A percentile compares a stretch with the other conserved stretches of the same genome.
Conservation (phyloP, 2,888 invertebrate species). For the Mythimna vitellina region DNA sequence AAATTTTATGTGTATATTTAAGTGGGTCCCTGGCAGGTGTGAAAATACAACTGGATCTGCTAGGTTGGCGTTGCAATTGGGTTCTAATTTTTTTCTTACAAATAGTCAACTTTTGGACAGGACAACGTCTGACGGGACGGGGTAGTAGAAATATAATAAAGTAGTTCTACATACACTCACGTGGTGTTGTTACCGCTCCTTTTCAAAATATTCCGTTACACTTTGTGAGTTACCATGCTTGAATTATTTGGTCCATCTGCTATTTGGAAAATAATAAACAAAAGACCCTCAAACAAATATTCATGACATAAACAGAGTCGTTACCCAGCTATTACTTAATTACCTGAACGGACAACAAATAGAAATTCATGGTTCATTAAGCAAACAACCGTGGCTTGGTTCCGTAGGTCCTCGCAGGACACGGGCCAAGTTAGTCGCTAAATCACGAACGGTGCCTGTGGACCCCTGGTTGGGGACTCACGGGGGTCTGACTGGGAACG, state of each 20-base stretch:
- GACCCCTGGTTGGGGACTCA: constrained; percentile 75
- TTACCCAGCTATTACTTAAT: constrained; percentile 81
- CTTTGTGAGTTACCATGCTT: too few relatives aligned
- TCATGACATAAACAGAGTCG: constrained; percentile 60
- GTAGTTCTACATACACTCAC: too few relatives aligned
- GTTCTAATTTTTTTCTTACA: too few relatives aligned
- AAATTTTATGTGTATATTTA: too few relatives aligned
- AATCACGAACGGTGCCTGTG: constrained; percentile 84
- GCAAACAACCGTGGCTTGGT: constrained; percentile 79
- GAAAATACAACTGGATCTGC: too few relatives aligned
- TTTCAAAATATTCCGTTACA: too few relatives aligned
- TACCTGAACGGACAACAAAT: constrained; percentile 87
- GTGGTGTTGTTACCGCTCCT: too few relatives aligned
- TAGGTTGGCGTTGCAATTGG: too few relatives aligned
- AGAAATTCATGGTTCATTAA: constrained; percentile 89
- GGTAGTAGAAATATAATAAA: too few relatives aligned
- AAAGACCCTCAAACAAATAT: constrained; percentile 38
- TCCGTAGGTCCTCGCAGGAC: constrained; percentile 81
- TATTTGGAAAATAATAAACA: constrained; percentile 13
- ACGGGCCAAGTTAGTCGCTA: constrained; percentile 87
- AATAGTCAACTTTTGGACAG: too few relatives aligned
- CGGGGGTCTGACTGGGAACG: constrained; percentile 49
- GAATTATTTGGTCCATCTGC: neutral
- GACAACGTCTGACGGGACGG: too few relatives aligned
- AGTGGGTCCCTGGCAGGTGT: too few relatives aligned